Conservation (phyloP, 1,140 invertebrate species). For the Drosophila trapezifrons region DNA sequence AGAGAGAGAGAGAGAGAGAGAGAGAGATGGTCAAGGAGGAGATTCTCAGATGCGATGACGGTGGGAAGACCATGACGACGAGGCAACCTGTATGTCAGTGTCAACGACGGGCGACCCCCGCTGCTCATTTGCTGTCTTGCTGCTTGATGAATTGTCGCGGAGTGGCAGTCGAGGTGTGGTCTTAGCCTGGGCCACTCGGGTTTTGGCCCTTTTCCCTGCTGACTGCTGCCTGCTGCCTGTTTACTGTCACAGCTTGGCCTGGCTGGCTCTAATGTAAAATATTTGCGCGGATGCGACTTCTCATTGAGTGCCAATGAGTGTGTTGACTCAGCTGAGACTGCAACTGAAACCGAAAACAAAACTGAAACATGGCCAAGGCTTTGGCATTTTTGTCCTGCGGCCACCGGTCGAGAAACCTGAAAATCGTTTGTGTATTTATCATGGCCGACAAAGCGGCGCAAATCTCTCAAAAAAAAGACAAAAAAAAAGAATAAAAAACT, state of each 20-base stretch:
- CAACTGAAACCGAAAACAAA: slow-evolving; percentile 66
- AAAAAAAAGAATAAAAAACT: slow-evolving; percentile 28
- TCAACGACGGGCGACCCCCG: slow-evolving; percentile 72
- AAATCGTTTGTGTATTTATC: slow-evolving; percentile 79
- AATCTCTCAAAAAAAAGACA: slow-evolving; percentile 52
- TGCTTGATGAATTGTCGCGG: slow-evolving; percentile 80
- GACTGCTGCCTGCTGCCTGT: slow-evolving; percentile 30
- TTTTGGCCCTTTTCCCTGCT: slow-evolving; percentile 3
- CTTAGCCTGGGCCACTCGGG: slow-evolving; percentile 27
- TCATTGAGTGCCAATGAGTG: slow-evolving; percentile 68
- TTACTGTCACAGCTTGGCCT: slow-evolving; percentile 52
- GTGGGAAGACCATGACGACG: slow-evolving; percentile 40
- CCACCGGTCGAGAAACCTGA: slow-evolving; percentile 73
- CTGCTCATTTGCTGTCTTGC: slow-evolving; percentile 70
- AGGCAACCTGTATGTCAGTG: slow-evolving; percentile 70
- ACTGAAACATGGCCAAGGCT: slow-evolving; percentile 47
- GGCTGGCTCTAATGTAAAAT: slow-evolving; percentile 70
- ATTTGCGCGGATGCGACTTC: slow-evolving; percentile 54
- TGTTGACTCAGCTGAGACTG: slow-evolving; percentile 17
- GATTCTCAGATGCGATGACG: slow-evolving; percentile 13
- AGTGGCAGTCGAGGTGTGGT: slow-evolving; percentile 69
- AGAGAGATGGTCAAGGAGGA: slow-evolving; percentile 1
- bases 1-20: too few relatives aligned
- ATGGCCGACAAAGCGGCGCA: slow-evolving; percentile 77
- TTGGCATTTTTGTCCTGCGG: slow-evolving; percentile 77